Evolutionary conservation across 2,797 vertebrate species (phyloP).

Genomic region (Masticophis lateralis): DNA sequence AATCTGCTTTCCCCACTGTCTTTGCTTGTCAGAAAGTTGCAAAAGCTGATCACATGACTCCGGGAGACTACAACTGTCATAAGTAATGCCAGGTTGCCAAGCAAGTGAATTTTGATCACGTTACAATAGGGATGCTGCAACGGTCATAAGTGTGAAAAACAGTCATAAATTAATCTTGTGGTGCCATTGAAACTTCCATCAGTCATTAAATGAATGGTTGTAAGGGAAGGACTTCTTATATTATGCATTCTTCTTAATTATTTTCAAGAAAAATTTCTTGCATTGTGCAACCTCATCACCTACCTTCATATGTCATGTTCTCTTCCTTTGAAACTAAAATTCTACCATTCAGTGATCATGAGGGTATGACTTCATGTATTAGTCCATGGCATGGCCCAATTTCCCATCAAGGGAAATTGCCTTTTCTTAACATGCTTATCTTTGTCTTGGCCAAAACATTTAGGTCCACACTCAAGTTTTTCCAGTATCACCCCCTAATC

Average conservation of each 20-base stretch:
- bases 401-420: neutral
- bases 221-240: neutral
- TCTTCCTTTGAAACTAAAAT: neutral
- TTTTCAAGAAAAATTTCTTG: neutral
- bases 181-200: neutral
- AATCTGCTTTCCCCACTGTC: neutral
- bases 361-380: neutral
- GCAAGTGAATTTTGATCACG: neutral
- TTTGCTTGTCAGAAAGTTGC: neutral
- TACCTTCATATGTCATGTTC: neutral
- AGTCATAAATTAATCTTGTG: neutral
- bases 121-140: neutral
- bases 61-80: neutral
- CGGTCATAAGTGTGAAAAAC: neutral
- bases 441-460: neutral
- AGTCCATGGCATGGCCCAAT: neutral
- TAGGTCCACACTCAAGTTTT: neutral
- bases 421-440: neutral
- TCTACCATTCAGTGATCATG: neutral
- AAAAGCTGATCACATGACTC: neutral
- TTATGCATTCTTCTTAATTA: neutral
- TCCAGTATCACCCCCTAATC: neutral
- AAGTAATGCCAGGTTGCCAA: neutral
- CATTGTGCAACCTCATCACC: neutral
- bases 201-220: no score